These are phyloP conservation scores for Lagocephalus sceleratus DNA, from an alignment of 2,797 vertebrate genomes.

Conservation along the genomic window DNA sequence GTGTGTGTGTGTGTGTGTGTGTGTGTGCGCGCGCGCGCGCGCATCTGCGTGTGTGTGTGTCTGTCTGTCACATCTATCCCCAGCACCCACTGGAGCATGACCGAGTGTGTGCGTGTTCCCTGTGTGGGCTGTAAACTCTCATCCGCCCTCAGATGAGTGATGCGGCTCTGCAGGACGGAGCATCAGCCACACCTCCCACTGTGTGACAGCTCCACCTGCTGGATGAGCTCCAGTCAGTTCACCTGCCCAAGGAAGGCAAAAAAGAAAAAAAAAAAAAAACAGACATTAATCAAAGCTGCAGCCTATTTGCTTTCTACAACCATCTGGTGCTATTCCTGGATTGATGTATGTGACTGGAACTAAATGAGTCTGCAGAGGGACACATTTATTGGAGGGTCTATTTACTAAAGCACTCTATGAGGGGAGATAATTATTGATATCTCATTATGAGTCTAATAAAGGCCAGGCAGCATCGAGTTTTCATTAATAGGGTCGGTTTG, in stretches of 20 bases:
- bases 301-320: slow-evolving; percentile 39
- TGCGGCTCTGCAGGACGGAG: slow-evolving; percentile 41
- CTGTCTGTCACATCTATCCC: slow-evolving; percentile 49
- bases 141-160: slow-evolving; percentile 57
- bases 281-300: slow-evolving; percentile 32
- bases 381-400: slow-evolving; percentile 41
- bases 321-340: slow-evolving; percentile 50
- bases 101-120: slow-evolving; percentile 37
- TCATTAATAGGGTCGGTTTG: slow-evolving; percentile 70
- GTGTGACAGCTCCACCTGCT: slow-evolving; percentile 65
- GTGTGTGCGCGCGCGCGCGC: slow-evolving; percentile 5
- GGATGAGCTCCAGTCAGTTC: slow-evolving; percentile 36
- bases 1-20: slow-evolving; percentile 22
- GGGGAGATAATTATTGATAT: slow-evolving; percentile 70
- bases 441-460: slow-evolving; percentile 76
- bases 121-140: slow-evolving; percentile 47
- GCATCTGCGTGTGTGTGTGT: not conserved
- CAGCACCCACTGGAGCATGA: slow-evolving; percentile 40
- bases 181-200: slow-evolving; percentile 30
- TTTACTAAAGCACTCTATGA: slow-evolving; percentile 61
- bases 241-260: slow-evolving; percentile 1
- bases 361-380: slow-evolving; percentile 55
- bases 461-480: slow-evolving; percentile 69
- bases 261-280: too few relatives aligned
- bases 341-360: slow-evolving; percentile 47